A percentile compares a stretch with the other conserved stretches of the same genome.
phyloP scores from a whole-genome alignment of 2,113 vertebrate species.

The Dunckerocampus dactyliophorus region DNA sequence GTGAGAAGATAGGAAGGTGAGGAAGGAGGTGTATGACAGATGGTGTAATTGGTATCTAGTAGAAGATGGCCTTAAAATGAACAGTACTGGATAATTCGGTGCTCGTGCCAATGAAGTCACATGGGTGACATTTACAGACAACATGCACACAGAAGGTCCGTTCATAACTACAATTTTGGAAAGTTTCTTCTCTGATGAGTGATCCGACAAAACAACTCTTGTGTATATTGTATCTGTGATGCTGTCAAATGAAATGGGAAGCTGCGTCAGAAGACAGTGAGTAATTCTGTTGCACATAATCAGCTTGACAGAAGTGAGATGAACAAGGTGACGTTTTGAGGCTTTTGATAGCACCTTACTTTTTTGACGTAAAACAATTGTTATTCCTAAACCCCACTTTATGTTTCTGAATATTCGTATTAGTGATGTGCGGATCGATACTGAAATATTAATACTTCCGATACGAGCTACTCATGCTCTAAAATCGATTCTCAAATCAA shows the following conservation, averaged over 20 bases:
- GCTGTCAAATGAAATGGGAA: conserved; percentile 21
- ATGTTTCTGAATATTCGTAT: conserved; percentile 32
- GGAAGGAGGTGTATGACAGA: conserved; percentile 1
- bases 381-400: conserved; percentile 46
- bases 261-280: conserved; percentile 30
- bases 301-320: conserved; percentile 34
- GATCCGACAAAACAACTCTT: not conserved
- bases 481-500: too few species aligned
- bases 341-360: conserved; percentile 46
- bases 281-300: conserved; percentile 24
- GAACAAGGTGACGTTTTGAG: conserved; percentile 34
- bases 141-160: not conserved
- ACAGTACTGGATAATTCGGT: not conserved
- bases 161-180: not conserved
- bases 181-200: conserved; percentile 2
- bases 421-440: too few species aligned
- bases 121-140: not conserved
- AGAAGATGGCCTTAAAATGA: conserved; percentile 10
- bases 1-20: conserved; percentile 11
- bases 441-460: too few species aligned
- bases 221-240: conserved; percentile 30
- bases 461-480: too few species aligned
- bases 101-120: not conserved
- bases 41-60: conserved; percentile 1
- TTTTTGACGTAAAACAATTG: conserved; percentile 54